Evolutionary conservation across 2,113 vertebrate genomes (phyloP), one percentile per base, ranked within the genome.

Genomic region (Microcebus jonahi): DNA sequence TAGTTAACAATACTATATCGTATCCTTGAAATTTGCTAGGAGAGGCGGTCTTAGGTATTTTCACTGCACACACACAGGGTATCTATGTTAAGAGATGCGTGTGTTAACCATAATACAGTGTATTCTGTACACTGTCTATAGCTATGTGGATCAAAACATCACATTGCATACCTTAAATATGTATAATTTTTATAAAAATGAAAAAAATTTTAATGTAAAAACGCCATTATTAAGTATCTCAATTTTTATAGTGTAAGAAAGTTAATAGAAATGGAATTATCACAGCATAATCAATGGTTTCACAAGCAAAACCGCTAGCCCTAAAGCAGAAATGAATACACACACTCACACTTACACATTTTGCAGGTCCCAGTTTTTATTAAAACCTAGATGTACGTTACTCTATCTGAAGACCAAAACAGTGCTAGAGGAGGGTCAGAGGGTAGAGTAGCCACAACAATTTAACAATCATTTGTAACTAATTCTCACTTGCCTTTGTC

Each of bases 381-480:
- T 83, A 17, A 50, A 75, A 59, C 85, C 29, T 76, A 90, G 55
- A 88, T 86, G 31, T 36, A 81, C 53, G n/a, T 82, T 53, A 61
- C 21, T 79, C 5, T 67, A 65, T 93, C 20, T 73, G 61, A 86
- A 79, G 25, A 86, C 25, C 21, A 11, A 67, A 77, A 67, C 11
- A 65, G 36, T 36, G 36, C 25, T 55, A 42, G 25, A 79, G 14
- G 20, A 92, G 12, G 0, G 4, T 42, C 29, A 63, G 48, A 90
- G 14, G 20, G 17, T 39, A 59, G 63, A 71, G 18, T 90, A 71
- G 14, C 9, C 67, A 53, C 10, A 95, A 65, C 5, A 91, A 8
- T 50, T 42, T 92, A 73, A 95, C 92, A 96, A 31, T 79, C 14
- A 95, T 31, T 85, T 80, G 10, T 27, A 92, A 70, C 53, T 73